Evolutionary conservation across 2,797 vertebrate genomes (phyloP).

Genomic region (Psittacula echo): DNA sequence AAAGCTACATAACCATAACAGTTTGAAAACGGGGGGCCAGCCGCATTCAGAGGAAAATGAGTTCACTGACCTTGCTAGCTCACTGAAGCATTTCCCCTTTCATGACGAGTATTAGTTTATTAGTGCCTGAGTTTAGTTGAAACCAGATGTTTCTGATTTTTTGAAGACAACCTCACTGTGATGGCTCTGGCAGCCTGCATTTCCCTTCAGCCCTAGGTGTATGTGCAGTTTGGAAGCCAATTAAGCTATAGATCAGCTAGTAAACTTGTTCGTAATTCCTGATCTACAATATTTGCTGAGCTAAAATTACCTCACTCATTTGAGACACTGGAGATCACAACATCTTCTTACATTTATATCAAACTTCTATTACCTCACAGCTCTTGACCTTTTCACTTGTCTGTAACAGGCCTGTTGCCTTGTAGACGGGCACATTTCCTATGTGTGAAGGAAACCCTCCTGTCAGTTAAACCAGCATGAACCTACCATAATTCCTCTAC

Average conservation of each 20-base stretch:
- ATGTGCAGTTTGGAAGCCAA: not conserved
- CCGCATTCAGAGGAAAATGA: constrained; percentile 17
- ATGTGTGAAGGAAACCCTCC: not conserved
- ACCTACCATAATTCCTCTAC: not conserved
- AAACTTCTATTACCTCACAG: not conserved
- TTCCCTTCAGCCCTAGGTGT: not conserved
- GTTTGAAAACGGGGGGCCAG: not conserved
- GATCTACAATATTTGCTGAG: not conserved
- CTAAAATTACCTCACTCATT: not conserved
- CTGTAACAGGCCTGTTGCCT: not conserved
- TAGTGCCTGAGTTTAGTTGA: constrained; percentile 21
- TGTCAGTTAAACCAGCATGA: not conserved
- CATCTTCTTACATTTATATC: not conserved
- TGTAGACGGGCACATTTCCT: not conserved
- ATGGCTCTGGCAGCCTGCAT: not conserved
- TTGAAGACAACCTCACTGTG: not conserved
- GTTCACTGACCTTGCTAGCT: constrained; percentile 36
- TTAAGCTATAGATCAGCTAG: not conserved
- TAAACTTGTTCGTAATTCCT: not conserved
- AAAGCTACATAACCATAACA: constrained; percentile 27
- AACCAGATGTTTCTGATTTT: constrained; percentile 56
- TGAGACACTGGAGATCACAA: not conserved
- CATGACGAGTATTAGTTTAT: constrained; percentile 42
- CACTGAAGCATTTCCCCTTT: constrained; percentile 29
- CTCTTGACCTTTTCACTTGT: not conserved